Conservation (phyloP, 2,888 invertebrate genomes). For the Chalcosyrphus nemorum region DNA sequence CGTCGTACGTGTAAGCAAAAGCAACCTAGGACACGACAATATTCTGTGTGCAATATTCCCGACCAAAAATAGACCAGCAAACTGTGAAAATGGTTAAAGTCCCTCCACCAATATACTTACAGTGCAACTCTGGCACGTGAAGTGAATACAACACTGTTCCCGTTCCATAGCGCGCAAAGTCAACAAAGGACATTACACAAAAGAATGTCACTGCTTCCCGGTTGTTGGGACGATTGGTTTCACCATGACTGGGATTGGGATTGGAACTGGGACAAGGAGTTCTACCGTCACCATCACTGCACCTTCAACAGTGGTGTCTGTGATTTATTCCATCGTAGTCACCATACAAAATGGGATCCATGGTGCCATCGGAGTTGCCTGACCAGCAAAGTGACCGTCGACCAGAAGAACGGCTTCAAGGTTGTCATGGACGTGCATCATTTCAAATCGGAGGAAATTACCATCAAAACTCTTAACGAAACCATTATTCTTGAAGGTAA, state of each 20-base stretch:
- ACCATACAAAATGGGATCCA: conserved; percentile 49
- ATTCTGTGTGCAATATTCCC: conserved; percentile 19
- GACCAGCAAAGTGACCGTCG: conserved; percentile 77
- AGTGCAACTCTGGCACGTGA: conserved; percentile 35
- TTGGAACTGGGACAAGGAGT: conserved; percentile 39
- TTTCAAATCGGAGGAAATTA: conserved; percentile 78
- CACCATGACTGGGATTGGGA: conserved; percentile 40
- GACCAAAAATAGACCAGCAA: conserved; percentile 32
- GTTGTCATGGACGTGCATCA: conserved; percentile 79
- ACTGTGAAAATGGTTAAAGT: conserved; percentile 22
- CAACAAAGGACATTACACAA: not conserved
- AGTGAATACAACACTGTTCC: conserved; percentile 35
- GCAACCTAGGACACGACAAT: conserved; percentile 38
- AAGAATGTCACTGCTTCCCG: conserved; percentile 33
- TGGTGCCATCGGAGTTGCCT: conserved; percentile 80
- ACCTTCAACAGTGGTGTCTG: conserved; percentile 14
- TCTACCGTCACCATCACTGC: conserved; percentile 27
- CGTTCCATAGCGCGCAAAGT: not conserved
- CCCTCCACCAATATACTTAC: not conserved
- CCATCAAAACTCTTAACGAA: conserved; percentile 78
- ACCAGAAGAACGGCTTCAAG: conserved; percentile 79
- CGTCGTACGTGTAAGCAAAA: conserved; percentile 14
- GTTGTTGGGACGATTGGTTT: conserved; percentile 58
- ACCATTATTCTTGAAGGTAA: conserved; percentile 78
- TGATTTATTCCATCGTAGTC: conserved; percentile 42